phyloP scores from a whole-genome alignment of 2,113 vertebrate genomes.

The Myrmophylax atrothorax region DNA sequence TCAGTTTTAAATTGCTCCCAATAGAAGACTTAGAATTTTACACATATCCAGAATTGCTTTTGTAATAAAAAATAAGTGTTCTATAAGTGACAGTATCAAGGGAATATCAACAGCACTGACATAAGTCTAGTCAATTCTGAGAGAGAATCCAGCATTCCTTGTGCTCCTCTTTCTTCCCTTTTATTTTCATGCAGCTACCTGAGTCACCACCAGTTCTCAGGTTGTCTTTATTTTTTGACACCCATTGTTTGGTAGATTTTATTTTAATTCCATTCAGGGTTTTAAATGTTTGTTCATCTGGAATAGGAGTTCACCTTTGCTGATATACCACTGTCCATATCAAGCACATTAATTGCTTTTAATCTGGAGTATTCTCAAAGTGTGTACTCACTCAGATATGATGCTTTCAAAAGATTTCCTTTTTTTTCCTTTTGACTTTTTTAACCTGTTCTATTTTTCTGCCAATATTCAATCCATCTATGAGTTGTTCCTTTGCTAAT shows the following conservation, averaged over 20 bases:
- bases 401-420: background rate
- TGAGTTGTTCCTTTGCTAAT: background rate
- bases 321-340: background rate
- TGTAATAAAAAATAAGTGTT: slow-evolving; percentile 70
- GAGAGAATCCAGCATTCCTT: background rate
- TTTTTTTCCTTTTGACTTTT: background rate
- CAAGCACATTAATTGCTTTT: background rate
- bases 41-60: slow-evolving; percentile 60
- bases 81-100: slow-evolving; percentile 46
- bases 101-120: slow-evolving; percentile 48
- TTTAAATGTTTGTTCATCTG: background rate
- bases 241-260: background rate
- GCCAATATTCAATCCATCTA: background rate
- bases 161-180: background rate
- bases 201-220: background rate
- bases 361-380: background rate
- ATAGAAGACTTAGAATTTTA: slow-evolving; percentile 56
- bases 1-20: slow-evolving; percentile 69
- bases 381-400: background rate
- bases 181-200: background rate
- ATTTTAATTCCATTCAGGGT: background rate
- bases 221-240: background rate
- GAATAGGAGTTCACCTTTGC: background rate
- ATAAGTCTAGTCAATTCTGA: slow-evolving; percentile 21
- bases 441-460: background rate